Conservation (phyloP, 2,797 vertebrate species). For the Ficedula albicollis region DNA sequence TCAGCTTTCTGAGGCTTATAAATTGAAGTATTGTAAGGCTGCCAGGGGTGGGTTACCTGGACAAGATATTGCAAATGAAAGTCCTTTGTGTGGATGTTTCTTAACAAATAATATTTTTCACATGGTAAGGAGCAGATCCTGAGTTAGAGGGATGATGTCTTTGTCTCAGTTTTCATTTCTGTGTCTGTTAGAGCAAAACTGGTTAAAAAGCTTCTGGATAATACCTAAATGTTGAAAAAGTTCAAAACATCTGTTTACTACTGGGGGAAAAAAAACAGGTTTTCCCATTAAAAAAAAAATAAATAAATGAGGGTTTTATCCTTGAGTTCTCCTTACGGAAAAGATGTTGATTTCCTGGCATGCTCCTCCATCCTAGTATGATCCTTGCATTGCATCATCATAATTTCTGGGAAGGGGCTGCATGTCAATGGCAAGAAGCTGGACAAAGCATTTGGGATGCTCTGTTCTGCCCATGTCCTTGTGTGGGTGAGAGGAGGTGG, state of each 20-base stretch:
- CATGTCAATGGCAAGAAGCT: neutral
- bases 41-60: neutral
- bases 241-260: neutral
- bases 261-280: fast-evolving
- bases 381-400: neutral
- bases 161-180: neutral
- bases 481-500: neutral
- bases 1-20: neutral
- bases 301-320: neutral
- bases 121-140: neutral
- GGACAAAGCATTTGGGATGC: neutral
- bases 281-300: neutral
- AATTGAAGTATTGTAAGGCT: neutral
- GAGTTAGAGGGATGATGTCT: neutral
- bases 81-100: neutral
- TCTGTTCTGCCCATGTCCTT: neutral
- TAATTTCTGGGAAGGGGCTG: neutral
- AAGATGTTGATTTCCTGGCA: neutral
- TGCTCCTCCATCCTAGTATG: neutral
- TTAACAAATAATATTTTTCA: neutral
- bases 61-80: neutral
- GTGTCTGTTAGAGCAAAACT: neutral
- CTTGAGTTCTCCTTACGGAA: neutral
- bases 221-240: neutral
- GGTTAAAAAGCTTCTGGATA: neutral